Base-by-base conservation (phyloP, 2,888 invertebrate species). In the Synanthedon tipuliformis region DNA sequence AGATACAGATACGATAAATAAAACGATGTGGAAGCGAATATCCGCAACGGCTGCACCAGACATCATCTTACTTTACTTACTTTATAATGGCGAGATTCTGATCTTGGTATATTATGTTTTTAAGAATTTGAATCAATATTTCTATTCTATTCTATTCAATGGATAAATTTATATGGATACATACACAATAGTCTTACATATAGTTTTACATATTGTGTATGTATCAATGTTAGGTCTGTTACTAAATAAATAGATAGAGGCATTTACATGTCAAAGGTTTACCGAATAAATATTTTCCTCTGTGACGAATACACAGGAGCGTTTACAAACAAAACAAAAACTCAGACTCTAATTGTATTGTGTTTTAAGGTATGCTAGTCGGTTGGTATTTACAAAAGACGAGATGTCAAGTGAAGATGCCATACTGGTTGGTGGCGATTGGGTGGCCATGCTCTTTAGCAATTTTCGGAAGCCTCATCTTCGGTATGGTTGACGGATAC, bases 381-480 rank as follows among this genome's bases (percentile, higher is more conserved):
- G 95, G 94, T 1, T 94, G 93, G 85, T 88, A 91, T 54, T 78
- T 94, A 41, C 91, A 91, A 73, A 90, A 89, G 68, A 90, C 91
- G 3, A 91, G 92, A 67, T 90, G 90, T 59, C 90, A 91, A 59
- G 82, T 92, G 23, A 88, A 80, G 61, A 75, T 93, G 12, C 88
- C 91, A 1, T 82, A 81, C 59, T 84, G 89, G 69, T 61, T 89
- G 51, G 91, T 90, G 51, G 65, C 80, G 4, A 52, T 89, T 0
- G 90, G 92, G 11, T 93, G 93, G 93, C 73, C 88, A 0, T 61
- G 80, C 41, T 88, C 93, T 0, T 60, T 92, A 11, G 84, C 79
- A n/a, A 87, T 92, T 57, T 79, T 92, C 55, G 81, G 84, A 23
- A 84, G 89, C 58, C 88, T 93, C 51, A 91, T 93, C 57, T 93